Conservation (phyloP, 2,797 vertebrate genomes). For the Atherinosoma microstoma region DNA sequence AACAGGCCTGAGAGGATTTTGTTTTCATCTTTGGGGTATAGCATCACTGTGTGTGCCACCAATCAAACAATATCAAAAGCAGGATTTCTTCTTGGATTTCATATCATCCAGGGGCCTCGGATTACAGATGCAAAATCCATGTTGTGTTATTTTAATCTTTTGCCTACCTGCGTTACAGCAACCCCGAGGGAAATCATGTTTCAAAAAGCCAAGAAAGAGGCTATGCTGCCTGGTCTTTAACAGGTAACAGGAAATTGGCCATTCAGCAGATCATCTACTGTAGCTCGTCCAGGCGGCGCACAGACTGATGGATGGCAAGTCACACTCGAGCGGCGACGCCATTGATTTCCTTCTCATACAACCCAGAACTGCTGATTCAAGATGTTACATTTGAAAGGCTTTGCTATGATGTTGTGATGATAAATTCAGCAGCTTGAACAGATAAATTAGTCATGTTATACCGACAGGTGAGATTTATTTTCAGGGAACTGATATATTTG, state of each 20-base stretch:
- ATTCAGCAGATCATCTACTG: constrained; percentile 73
- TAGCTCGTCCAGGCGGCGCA: constrained; percentile 51
- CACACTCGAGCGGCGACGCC: constrained; percentile 60
- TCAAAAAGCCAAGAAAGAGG: constrained; percentile 19
- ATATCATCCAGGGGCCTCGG: constrained; percentile 25
- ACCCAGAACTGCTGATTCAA: constrained; percentile 71
- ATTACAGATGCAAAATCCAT: constrained; percentile 44
- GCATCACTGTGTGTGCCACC: constrained; percentile 12
- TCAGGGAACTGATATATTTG: constrained; percentile 38
- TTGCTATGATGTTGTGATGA: constrained; percentile 28
- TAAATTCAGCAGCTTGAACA: constrained; percentile 52
- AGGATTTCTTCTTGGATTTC: constrained; percentile 15
- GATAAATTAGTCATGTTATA: constrained; percentile 39
- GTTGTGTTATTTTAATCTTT: constrained; percentile 41
- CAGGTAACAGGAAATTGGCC: constrained; percentile 71
- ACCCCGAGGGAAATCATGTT: constrained; percentile 41
- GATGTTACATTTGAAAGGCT: constrained; percentile 61
- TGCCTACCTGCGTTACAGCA: constrained; percentile 13
- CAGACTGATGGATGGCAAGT: constrained; percentile 68
- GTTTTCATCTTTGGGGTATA: not conserved
- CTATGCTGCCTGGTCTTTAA: constrained; percentile 47
- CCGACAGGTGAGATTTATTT: constrained; percentile 53
- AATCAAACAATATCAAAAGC: constrained; percentile 34
- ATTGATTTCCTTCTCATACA: constrained; percentile 71
- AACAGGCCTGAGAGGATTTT: constrained; percentile 6